Evolutionary conservation across 2,113 vertebrate genomes (phyloP).

Genomic region (Semnornis frantzii): DNA sequence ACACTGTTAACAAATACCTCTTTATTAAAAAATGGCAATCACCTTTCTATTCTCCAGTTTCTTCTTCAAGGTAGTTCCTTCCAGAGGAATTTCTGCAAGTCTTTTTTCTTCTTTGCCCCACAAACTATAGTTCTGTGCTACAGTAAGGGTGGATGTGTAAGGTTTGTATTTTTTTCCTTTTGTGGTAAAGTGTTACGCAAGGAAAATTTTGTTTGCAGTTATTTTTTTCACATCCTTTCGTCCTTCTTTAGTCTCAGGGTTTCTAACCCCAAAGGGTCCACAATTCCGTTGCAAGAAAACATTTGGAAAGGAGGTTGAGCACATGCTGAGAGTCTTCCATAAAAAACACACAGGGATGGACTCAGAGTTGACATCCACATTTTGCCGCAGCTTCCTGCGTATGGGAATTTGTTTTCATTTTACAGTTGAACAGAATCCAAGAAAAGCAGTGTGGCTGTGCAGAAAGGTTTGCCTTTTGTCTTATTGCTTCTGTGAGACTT

Average conservation of each 20-base stretch:
- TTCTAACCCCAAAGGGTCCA: background rate
- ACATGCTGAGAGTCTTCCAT: background rate
- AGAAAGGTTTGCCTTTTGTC: slow-evolving; percentile 26
- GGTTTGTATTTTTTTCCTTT: background rate
- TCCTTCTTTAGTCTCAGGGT: background rate
- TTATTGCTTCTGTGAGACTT: background rate
- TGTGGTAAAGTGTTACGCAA: slow-evolving; percentile 15
- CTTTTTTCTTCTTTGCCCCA: background rate
- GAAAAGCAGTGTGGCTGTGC: background rate
- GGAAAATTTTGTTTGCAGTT: background rate
- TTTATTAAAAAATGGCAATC: background rate
- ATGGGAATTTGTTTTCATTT: slow-evolving; percentile 27
- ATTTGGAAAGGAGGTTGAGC: background rate
- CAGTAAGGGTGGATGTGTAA: accelerated
- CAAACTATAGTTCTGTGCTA: background rate
- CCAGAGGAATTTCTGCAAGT: background rate
- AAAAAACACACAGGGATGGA: background rate
- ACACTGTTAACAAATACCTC: background rate
- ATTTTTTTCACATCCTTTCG: background rate
- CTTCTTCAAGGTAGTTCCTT: background rate
- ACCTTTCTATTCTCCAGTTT: background rate
- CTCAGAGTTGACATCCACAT: background rate
- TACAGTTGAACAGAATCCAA: slow-evolving; percentile 6
- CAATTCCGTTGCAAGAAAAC: background rate
- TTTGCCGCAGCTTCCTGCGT: background rate